Conservation (phyloP, 2,113 vertebrate genomes). For the Sclerurus mexicanus region DNA sequence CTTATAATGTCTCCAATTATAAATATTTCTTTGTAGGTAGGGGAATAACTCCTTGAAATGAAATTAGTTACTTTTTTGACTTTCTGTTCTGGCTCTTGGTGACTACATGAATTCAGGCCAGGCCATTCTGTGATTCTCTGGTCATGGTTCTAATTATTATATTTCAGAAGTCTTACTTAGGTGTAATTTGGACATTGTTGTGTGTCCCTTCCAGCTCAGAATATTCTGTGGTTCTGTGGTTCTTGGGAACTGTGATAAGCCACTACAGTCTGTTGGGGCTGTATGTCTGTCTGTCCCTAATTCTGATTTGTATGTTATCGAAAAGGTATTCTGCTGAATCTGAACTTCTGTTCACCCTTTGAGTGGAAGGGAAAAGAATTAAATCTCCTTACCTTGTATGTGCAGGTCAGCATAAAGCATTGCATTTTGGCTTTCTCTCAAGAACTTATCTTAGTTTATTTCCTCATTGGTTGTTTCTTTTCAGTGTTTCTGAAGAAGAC, state of each 20-base stretch:
- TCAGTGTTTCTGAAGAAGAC: background rate
- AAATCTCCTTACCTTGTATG: background rate
- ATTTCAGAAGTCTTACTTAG: background rate
- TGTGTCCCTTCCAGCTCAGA: background rate
- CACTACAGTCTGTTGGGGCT: background rate
- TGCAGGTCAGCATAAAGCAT: background rate
- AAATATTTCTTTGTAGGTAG: background rate
- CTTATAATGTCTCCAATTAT: background rate
- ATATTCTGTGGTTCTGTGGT: background rate
- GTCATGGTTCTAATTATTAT: background rate
- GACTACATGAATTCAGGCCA: background rate
- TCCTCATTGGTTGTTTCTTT: background rate
- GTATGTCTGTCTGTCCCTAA: background rate
- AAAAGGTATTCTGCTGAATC: background rate
- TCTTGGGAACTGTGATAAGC: background rate
- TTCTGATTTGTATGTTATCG: background rate
- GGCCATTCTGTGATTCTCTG: background rate
- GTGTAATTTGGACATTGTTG: background rate
- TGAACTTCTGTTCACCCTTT: background rate
- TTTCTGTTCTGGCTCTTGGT: background rate
- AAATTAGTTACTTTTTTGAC: background rate
- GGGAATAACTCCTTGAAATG: background rate
- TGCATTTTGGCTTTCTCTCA: background rate
- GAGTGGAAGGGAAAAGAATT: background rate
- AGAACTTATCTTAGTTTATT: background rate